Base-by-base conservation (phyloP, 1,140 invertebrate genomes). In the Philopotamus ludificatus region DNA sequence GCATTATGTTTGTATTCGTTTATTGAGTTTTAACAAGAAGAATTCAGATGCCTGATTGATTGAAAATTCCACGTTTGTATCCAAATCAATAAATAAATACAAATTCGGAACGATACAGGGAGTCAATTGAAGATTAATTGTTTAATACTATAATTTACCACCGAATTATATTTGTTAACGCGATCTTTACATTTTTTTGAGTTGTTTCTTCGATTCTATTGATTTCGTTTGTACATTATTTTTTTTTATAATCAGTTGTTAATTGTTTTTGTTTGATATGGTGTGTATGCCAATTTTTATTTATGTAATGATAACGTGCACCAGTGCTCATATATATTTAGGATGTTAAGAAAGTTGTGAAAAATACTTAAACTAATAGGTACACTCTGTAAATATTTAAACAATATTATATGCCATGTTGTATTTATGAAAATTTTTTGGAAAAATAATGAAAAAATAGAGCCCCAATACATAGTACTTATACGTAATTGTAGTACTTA, bases 81-180 rank as follows among this genome's bases (percentile, higher is more conserved):
- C n/a, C n/a, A n/a, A n/a, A n/a, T n/a, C n/a, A n/a, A n/a, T n/a
- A n/a, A n/a, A 47, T 8, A n/a, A 25, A 55, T 51, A 54, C 66
- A 68, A 68, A 65, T 68, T 68, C 66, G 66, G 66, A 68, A 55
- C 9, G 28, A 45, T 68, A 68, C 66, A 68, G 66, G 66, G 62
- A 68, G 55, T 7, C 28, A 34, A 34, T n/a, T n/a, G n/a, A n/a
- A n/a, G n/a, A n/a, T n/a, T n/a, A 34, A 34, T 34, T 12, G 12
- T 34, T 34, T 34, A n/a, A n/a, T 34, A 7, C 4, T 34, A 7
- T 34, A 34, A 34, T 34, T 34, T 34, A 34, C 12, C 4, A 12
- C 4, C 28, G 28, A 34, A 34, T 34, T 34, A 7, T 34, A 34
- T 34, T 34, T 34, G 28, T 34, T 34, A 4, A 34, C 4, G n/a